phyloP scores from a whole-genome alignment of 64 coral and sea anemone species.

The Cladopsammia gracilis region DNA sequence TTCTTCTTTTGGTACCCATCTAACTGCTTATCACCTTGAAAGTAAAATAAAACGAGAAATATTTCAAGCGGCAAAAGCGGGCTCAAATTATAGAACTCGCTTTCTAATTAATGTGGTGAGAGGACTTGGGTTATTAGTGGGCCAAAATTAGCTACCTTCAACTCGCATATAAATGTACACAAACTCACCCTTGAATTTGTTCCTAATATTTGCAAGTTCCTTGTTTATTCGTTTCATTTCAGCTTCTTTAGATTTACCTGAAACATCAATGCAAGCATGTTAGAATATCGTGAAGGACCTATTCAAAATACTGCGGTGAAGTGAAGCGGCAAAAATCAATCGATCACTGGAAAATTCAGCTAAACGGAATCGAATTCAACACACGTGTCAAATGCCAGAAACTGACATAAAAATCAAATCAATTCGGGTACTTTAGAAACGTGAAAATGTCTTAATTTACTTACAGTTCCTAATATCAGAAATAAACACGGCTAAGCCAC shows the following conservation, averaged over 20 bases:
- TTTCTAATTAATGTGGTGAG: neutral
- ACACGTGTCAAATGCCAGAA: slow-evolving; percentile 58
- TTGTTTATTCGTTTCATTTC: slow-evolving; percentile 98
- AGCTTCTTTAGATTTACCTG: slow-evolving; percentile 98
- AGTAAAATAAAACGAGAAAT: neutral
- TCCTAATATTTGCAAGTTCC: slow-evolving; percentile 98
- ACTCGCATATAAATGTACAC: neutral
- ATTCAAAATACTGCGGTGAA: neutral
- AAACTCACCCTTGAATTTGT: slow-evolving; percentile 98
- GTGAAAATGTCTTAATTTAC: slow-evolving; percentile 45
- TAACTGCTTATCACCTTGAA: slow-evolving; percentile 93
- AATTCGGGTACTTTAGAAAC: neutral
- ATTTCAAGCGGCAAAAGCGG: neutral
- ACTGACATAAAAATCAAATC: slow-evolving; percentile 2
- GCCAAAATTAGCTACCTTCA: neutral
- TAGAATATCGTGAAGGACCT: neutral
- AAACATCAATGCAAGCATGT: neutral
- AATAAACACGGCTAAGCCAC: slow-evolving; percentile 97
- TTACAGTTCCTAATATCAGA: slow-evolving; percentile 99
- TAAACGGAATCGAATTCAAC: neutral
- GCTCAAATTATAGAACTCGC: neutral
- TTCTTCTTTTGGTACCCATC: slow-evolving; percentile 99
- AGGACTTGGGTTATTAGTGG: neutral
- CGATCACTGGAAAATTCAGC: neutral
- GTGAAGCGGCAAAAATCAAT: neutral